phyloP scores from a whole-genome alignment of 2,113 vertebrate genomes.

The Ia io region DNA sequence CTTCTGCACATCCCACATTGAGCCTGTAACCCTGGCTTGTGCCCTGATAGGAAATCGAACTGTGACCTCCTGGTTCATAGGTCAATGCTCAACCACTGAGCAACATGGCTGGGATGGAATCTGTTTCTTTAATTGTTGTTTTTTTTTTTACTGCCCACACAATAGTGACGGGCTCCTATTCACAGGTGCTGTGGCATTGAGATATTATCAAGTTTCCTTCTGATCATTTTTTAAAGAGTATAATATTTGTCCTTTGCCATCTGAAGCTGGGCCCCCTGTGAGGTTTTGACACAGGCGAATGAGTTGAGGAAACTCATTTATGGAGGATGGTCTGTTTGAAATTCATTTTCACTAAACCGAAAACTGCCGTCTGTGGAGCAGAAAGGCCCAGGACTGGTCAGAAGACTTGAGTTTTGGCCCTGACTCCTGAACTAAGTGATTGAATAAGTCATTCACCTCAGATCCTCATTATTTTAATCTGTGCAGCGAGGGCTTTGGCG shows the following conservation, averaged over 20 bases:
- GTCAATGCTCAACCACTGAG: too few species aligned
- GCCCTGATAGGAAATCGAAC: too few species aligned
- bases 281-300: background rate
- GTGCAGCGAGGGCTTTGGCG: background rate
- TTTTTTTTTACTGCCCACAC: background rate
- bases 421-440: background rate
- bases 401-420: background rate
- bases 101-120: background rate
- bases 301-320: background rate
- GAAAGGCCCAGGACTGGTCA: background rate
- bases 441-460: background rate
- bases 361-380: background rate
- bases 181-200: background rate
- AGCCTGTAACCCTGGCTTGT: too few species aligned
- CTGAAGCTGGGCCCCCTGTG: background rate
- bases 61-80: too few species aligned
- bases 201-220: background rate
- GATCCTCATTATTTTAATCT: background rate
- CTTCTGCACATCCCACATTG: too few species aligned
- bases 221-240: background rate
- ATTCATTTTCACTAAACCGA: slow-evolving; percentile 1
- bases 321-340: background rate
- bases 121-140: background rate
- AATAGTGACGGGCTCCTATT: background rate
- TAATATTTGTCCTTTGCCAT: background rate